A percentile compares a stretch with the other conserved stretches of the same genome.
These are phyloP conservation scores for Folsomia manolachei DNA, from an alignment of 2,888 invertebrate species.

Conservation along the genomic window DNA sequence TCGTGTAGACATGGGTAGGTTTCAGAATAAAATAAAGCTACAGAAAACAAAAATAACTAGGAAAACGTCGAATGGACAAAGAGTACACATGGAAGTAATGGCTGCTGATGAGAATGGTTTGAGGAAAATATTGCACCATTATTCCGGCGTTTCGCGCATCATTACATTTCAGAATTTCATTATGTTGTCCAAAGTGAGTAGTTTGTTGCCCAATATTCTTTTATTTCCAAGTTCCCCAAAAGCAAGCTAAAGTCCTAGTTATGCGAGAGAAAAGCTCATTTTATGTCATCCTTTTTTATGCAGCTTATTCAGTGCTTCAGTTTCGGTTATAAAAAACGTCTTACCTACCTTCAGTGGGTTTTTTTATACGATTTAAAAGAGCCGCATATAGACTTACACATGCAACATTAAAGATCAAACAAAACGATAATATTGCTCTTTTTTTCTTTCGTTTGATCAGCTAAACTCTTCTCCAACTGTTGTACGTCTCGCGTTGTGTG, in stretches of 20 bases:
- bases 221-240: neutral
- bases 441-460: neutral
- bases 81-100: neutral
- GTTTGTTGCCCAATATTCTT: neutral
- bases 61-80: neutral
- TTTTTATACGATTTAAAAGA: neutral
- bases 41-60: neutral
- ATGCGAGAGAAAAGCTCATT: neutral
- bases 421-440: neutral
- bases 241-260: neutral
- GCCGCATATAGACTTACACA: too few relatives aligned
- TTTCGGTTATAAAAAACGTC: neutral
- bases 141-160: neutral
- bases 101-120: neutral
- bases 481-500: too few relatives aligned
- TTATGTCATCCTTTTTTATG: too few relatives aligned
- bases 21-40: too few relatives aligned
- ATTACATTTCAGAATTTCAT: neutral
- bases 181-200: neutral
- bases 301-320: neutral
- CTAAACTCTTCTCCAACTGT: too few relatives aligned
- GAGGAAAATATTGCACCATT: neutral
- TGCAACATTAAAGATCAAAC: neutral
- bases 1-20: too few relatives aligned
- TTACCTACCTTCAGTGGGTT: too few relatives aligned